Evolutionary conservation across 1,140 invertebrate species (phyloP), one percentile per base, ranked within the genome.

Genomic region (Globodera ellingtonae): DNA sequence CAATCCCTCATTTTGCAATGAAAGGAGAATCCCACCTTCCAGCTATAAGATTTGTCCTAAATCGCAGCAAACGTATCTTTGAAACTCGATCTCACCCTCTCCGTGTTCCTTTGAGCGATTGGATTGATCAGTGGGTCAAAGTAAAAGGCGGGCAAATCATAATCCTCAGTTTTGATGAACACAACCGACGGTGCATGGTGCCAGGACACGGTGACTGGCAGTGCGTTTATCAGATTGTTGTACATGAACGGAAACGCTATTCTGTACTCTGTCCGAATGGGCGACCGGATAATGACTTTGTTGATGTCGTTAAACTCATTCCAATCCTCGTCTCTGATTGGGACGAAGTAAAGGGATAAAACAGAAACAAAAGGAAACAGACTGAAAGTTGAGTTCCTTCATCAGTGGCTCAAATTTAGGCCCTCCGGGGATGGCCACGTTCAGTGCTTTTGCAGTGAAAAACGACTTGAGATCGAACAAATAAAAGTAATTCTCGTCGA

Each of bases 251-350:
- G 97, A 91, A 99, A 99, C 5, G 97, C 97, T 89, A 99, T 99
- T 81, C 97, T 93, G 90, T 99, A 99, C 91, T 99, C 98, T 7
- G 98, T 99, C 79, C 98, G 92, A 83, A 99, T 95, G 48, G 97
- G 97, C 89, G 99, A 97, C 48, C 98, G 91, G 86, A 99, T 99
- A 78, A 99, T 99, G 84, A 99, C 98, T 90, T 99, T 99, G 89
- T 99, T 99, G 75, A 99, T 99, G 89, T 99, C 98, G 91, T 99
- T 99, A 88, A 99, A 99, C 91, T 99, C 98, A 91, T 99, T 99
- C 98, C 98, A 99, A 91, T 99, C 98, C 92, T 99, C 98, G 92
- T 99, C 98, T 15, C 94, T 94, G 84, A 59, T 92, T 91, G 46
- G 80, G 85, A 69, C 80, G 81, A 81, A 15, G 9, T 5, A 82